Conservation (phyloP, 2,113 vertebrate species). For the Prunella himalayana region DNA sequence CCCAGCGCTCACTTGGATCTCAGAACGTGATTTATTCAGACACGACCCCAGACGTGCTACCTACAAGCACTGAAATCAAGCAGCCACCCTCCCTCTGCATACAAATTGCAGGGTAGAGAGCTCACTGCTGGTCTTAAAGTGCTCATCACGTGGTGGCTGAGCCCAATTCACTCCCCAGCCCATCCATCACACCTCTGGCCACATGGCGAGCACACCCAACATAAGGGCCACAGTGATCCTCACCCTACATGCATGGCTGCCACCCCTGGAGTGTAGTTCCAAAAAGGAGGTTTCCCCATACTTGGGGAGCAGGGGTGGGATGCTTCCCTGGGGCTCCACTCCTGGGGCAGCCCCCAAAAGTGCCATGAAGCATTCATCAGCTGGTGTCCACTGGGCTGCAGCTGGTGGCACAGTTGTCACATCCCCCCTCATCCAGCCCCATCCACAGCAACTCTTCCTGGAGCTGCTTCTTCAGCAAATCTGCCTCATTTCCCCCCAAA, state of each 20-base stretch:
- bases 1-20: background rate
- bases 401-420: rapidly evolving
- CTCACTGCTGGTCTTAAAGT: background rate
- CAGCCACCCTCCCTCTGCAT: background rate
- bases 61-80: background rate
- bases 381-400: rapidly evolving
- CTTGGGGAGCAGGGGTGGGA: background rate
- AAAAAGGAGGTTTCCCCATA: background rate
- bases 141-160: rapidly evolving
- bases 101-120: background rate
- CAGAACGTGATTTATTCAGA: background rate
- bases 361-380: background rate
- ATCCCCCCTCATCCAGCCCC: background rate
- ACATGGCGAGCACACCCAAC: rapidly evolving
- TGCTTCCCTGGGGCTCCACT: background rate
- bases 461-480: background rate
- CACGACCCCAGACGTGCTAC: background rate
- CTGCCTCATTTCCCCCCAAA: background rate
- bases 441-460: rapidly evolving
- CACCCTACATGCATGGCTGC: rapidly evolving
- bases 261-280: rapidly evolving
- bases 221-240: rapidly evolving
- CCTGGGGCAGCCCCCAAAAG: background rate
- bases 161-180: background rate
- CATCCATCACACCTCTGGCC: background rate